These are phyloP conservation scores for Aythya baeri DNA, from an alignment of 2,113 vertebrate species.

Conservation along the genomic window DNA sequence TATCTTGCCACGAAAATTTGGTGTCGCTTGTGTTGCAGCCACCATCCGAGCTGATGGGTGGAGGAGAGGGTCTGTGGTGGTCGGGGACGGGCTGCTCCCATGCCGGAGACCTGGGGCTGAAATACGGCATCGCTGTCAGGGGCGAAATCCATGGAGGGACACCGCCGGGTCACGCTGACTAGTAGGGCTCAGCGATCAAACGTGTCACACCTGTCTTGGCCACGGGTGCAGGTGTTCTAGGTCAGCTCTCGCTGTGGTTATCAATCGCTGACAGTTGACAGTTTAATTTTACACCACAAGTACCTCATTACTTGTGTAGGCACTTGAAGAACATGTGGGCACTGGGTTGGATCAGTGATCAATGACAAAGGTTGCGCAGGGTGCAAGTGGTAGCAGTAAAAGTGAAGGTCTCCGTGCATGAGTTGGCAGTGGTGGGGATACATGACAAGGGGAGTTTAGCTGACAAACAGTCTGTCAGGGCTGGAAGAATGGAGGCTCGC, in stretches of 20 bases:
- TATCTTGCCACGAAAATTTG: conserved; percentile 3
- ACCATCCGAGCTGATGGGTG: background rate
- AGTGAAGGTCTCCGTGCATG: conserved; percentile 94
- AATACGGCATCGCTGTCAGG: conserved; percentile 71
- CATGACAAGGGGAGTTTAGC: conserved; percentile 88
- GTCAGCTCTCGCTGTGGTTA: conserved; percentile 92
- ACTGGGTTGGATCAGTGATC: conserved; percentile 99
- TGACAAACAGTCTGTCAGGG: conserved; percentile 97
- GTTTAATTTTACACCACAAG: conserved; percentile 99
- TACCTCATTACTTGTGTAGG: conserved; percentile 98
- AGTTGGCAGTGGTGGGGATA: conserved; percentile 90
- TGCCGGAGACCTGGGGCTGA: conserved; percentile 41
- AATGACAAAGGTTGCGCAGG: conserved; percentile 97
- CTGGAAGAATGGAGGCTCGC: conserved; percentile 89
- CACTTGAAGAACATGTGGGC: conserved; percentile 94
- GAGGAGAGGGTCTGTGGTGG: background rate
- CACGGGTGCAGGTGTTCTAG: conserved; percentile 92
- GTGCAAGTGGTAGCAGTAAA: conserved; percentile 87
- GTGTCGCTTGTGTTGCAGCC: background rate
- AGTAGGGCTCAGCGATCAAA: conserved; percentile 89
- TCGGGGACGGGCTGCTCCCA: background rate
- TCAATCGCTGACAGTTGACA: conserved; percentile 99
- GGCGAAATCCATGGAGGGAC: conserved; percentile 78
- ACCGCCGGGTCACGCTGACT: conserved; percentile 80
- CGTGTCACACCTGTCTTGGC: conserved; percentile 90